Evolutionary conservation across 1,140 invertebrate species (phyloP).

Genomic region (Octopus sinensis): DNA sequence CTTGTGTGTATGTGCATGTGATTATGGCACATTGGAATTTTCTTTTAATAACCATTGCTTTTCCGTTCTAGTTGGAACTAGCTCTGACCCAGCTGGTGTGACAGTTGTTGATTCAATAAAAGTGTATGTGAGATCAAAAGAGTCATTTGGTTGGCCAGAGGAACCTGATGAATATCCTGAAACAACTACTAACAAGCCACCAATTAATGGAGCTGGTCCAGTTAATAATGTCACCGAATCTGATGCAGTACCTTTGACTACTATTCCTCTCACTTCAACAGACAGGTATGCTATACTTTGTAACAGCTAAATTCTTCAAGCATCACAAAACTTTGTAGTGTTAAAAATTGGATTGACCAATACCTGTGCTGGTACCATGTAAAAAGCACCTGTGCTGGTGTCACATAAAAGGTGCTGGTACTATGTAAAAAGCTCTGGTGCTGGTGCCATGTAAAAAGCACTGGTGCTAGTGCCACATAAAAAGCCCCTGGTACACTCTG

Average conservation of each 20-base stretch:
- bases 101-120: slow-evolving; percentile 92
- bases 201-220: slow-evolving; percentile 26
- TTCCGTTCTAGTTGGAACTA: slow-evolving; percentile 69
- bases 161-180: slow-evolving; percentile 80
- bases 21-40: not conserved
- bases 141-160: slow-evolving; percentile 94
- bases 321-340: no score
- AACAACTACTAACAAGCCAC: slow-evolving; percentile 43
- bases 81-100: slow-evolving; percentile 78
- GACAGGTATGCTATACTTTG: slow-evolving; percentile 40
- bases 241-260: slow-evolving; percentile 26
- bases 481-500: no score
- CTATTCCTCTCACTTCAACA: slow-evolving; percentile 53
- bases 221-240: slow-evolving; percentile 21
- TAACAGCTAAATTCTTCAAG: no score
- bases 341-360: no score
- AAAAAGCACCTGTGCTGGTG: no score
- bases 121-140: slow-evolving; percentile 91
- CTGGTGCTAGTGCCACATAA: no score
- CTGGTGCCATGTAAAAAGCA: no score
- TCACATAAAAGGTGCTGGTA: no score
- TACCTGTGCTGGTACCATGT: no score
- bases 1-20: not conserved
- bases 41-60: not conserved
- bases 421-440: no score